Base-by-base conservation (phyloP, 2,888 invertebrate genomes). In the Euplagia quadripunctaria region DNA sequence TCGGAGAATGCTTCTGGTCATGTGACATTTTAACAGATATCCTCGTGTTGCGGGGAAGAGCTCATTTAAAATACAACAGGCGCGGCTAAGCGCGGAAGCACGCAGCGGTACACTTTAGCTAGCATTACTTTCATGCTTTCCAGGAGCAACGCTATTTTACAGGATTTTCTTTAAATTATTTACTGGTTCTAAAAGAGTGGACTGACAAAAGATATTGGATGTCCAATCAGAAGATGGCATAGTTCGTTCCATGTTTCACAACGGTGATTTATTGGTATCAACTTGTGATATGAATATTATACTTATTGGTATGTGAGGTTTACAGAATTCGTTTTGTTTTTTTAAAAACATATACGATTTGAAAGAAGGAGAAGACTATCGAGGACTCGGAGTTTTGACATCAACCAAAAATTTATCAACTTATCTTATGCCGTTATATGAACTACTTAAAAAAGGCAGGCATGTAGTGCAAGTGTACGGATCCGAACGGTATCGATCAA, bases 31-130 rank as follows among this genome's bases (percentile, higher is more conserved):
- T 89, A 90, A 88, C 87, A 89, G 90, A 92, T 90, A 90, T 85
- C 82, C 79, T 77, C 81, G 87, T 87, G 82, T 81, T 82, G 84
- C 81, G 85, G 92, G 93, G 92, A 93, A 91, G 92, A 89, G 91
- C 92, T 92, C 92, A 93, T 94, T 93, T 93, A 87, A 89, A 91
- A 93, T 93, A 92, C 93, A 92, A 88, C 87, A 92, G 90, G 84
- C 87, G 77, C 80, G 79, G 83, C 83, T 92, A 91, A 93, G 89
- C 88, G 86, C 83, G 91, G 89, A 88, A 91, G 86, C 85, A 82
- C 52, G 63, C 73, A 67, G 70, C 72, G 55, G 64, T 65, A 74
- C 63, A 68, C 71, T 78, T 76, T 68, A 80, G 76, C 75, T 72
- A 80, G 76, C 75, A 81, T 79, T 86, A 85, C 85, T 88, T 91